Percentiles rank a stretch among this genome's conserved stretches.
Evolutionary conservation across 2,113 vertebrate genomes (phyloP).

Genomic region (Pseudolaguvia tuberculata): DNA sequence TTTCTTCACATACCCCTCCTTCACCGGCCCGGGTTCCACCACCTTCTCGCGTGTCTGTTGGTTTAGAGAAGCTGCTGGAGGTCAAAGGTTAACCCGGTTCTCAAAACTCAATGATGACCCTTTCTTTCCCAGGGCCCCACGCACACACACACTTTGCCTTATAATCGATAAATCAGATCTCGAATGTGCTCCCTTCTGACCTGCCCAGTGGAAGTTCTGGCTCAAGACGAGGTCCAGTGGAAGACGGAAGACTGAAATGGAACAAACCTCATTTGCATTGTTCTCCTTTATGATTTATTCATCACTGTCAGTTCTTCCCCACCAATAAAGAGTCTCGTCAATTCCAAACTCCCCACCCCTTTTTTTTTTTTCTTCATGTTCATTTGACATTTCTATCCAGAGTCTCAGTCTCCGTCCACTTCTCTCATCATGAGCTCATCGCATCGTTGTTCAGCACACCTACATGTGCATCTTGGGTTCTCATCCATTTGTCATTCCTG

Average conservation of each 20-base stretch:
- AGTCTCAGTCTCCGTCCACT: conserved; percentile 35
- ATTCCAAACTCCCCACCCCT: not conserved
- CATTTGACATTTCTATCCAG: conserved; percentile 49
- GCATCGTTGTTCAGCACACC: conserved; percentile 54
- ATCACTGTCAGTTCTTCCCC: conserved; percentile 54
- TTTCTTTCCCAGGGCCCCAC: not conserved
- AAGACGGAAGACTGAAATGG: conserved; percentile 56
- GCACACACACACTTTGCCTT: not conserved
- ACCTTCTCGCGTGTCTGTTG: conserved; percentile 30
- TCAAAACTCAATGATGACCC: conserved; percentile 55
- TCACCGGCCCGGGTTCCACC: conserved; percentile 56
- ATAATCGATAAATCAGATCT: conserved; percentile 11
- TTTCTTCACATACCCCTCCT: not conserved
- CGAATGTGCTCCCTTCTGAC: conserved; percentile 59
- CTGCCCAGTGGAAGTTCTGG: conserved; percentile 60
- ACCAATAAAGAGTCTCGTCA: conserved; percentile 12
- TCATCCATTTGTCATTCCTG: conserved; percentile 56
- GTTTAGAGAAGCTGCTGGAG: conserved; percentile 51
- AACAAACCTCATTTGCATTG: conserved; percentile 61
- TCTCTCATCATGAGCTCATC: conserved; percentile 44
- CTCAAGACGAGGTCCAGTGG: conserved; percentile 62
- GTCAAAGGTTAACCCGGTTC: conserved; percentile 44
- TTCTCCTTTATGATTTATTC: conserved; percentile 57
- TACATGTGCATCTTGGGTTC: conserved; percentile 43
- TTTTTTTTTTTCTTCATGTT: not conserved